Base-by-base conservation (phyloP, 2,888 invertebrate species). In the Mechanitis mazaeus region DNA sequence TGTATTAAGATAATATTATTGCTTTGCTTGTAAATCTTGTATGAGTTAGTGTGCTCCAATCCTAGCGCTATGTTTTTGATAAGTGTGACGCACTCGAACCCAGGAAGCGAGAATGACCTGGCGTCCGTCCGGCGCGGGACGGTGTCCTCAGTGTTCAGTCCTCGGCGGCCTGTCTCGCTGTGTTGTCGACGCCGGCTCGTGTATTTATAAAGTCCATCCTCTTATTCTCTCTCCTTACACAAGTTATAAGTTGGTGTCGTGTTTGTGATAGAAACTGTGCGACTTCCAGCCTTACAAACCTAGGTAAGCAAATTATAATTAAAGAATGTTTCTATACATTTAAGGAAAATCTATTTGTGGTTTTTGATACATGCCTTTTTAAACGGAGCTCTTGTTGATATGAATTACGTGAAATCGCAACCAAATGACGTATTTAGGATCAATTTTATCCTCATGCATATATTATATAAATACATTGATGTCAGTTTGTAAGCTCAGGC, bases 141-240 rank as follows among this genome's bases (percentile, higher is more conserved):
- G 65, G 65, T 57, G 67, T 63, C 67, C 68, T 69, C 68, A 61
- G 57, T 60, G 9, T 54, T 38, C 31, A 31, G 55, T 56, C 56
- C 63, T 62, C 73, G 76, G 58, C 60, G 64, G 65, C 67, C 74
- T 64, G 69, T 63, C 69, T 66, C 83, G 79, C 67, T 86, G 87
- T 85, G 88, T 85, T 85, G 78, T 76, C 79, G 86, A 83, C 87
- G 85, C 84, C 87, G 80, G 74, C 72, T 75, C 71, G 79, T 80
- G 71, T 87, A 87, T 87, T 84, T 83, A 85, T 87, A 87, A 82
- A 84, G 82, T 75, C 74, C 71, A 78, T 78, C 86, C 84, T 85
- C 86, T 77, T 80, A 80, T 79, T 78, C 76, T 77, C 72, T 57
- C 20, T 5, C 55, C 42, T 59, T 57, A 46, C 45, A 50, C 61